These are phyloP conservation scores for Andinoacara biseriatus DNA, from an alignment of 2,113 vertebrate genomes.

Conservation along the genomic window DNA sequence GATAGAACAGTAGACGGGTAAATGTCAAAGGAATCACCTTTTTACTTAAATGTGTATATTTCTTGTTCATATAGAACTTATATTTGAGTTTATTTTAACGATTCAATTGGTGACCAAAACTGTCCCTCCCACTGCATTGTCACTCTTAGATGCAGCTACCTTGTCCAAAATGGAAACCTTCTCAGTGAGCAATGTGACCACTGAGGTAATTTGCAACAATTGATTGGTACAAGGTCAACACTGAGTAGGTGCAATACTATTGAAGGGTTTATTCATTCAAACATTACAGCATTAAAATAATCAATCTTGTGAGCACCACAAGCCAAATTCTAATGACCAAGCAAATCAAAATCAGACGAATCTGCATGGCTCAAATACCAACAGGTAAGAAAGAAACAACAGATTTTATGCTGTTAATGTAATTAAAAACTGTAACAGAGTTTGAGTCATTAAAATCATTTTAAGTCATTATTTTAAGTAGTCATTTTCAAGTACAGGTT, in stretches of 20 bases:
- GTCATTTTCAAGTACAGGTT: not conserved
- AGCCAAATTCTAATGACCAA: not conserved
- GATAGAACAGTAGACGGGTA: no score
- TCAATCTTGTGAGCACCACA: not conserved
- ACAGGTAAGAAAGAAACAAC: not conserved
- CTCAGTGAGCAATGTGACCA: not conserved
- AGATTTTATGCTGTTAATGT: not conserved
- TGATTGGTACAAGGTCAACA: not conserved
- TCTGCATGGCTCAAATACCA: not conserved
- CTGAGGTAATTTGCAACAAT: not conserved
- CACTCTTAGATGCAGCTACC: not conserved
- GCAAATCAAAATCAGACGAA: not conserved
- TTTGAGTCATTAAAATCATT: not conserved
- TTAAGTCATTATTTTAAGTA: no score
- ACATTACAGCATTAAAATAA: not conserved
- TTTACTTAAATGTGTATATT: not conserved
- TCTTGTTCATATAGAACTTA: not conserved
- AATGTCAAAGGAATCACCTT: slow-evolving; percentile 9
- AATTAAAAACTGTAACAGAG: not conserved
- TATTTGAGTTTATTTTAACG: not conserved
- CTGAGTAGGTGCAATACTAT: not conserved
- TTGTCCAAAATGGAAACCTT: not conserved
- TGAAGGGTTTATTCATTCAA: not conserved
- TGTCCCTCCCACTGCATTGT: not conserved
- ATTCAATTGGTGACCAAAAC: not conserved